Conservation (phyloP, 92 coral and sea anemone species). For the Zoanthus solanderi region DNA sequence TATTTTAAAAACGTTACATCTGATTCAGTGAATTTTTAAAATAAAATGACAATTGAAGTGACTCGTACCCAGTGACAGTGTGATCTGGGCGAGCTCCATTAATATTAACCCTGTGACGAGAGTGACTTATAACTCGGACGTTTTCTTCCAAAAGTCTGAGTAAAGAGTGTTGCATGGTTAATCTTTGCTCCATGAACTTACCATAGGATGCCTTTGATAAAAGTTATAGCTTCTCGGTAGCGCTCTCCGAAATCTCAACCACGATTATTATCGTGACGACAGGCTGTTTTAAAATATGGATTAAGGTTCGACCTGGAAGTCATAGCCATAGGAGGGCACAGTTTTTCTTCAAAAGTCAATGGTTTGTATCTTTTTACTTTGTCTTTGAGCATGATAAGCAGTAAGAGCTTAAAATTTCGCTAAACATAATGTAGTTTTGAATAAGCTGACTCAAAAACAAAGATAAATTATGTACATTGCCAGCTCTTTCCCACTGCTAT, state of each 20-base stretch:
- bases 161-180: no score
- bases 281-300: background rate
- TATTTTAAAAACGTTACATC: no score
- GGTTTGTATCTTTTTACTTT: constrained; percentile 1
- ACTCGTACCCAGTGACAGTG: no score
- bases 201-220: no score
- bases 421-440: background rate
- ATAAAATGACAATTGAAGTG: no score
- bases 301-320: background rate
- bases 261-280: background rate
- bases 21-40: no score
- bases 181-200: no score
- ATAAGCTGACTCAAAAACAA: constrained; percentile 8
- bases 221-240: background rate
- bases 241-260: background rate
- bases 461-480: constrained; percentile 4
- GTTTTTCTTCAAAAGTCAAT: background rate
- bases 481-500: background rate
- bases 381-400: background rate
- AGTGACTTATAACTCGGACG: background rate
- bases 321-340: background rate
- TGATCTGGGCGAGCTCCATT: background rate
- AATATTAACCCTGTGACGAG: background rate
- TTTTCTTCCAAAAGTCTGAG: no score
- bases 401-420: constrained; percentile 14